These are phyloP conservation scores for Ictidomys tridecemlineatus DNA, from an alignment of 2,113 vertebrate genomes.

Conservation along the genomic window DNA sequence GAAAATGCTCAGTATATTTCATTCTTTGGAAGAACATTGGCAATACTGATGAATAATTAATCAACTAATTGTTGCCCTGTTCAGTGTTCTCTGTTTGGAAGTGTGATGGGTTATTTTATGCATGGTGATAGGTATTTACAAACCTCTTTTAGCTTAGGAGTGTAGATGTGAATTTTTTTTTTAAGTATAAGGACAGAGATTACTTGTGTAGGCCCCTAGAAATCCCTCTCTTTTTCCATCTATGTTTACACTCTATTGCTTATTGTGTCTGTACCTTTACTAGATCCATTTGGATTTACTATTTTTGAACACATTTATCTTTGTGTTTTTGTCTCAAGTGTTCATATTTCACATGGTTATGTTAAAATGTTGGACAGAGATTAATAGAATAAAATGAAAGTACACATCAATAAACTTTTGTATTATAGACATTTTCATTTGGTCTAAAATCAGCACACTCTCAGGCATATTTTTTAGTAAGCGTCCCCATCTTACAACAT, in stretches of 20 bases:
- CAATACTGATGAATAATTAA: constrained; percentile 80
- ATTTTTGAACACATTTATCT: constrained; percentile 40
- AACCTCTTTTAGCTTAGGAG: constrained; percentile 52
- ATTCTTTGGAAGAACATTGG: constrained; percentile 70
- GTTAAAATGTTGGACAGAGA: neutral
- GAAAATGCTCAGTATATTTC: constrained; percentile 72
- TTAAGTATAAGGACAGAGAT: constrained; percentile 18
- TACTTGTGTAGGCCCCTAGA: constrained; percentile 51
- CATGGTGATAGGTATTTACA: constrained; percentile 69
- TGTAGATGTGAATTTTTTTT: constrained; percentile 57
- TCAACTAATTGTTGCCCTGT: constrained; percentile 74
- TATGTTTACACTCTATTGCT: neutral
- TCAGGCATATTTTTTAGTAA: constrained; percentile 13
- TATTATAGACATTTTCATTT: constrained; percentile 47
- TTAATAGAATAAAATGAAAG: constrained; percentile 22
- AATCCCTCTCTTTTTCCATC: neutral
- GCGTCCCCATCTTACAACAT: neutral
- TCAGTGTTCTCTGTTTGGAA: constrained; percentile 77
- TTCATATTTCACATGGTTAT: constrained; percentile 6
- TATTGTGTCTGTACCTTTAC: neutral
- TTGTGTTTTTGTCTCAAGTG: constrained; percentile 34
- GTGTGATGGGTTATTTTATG: constrained; percentile 63
- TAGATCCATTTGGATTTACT: neutral
- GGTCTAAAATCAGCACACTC: constrained; percentile 38
- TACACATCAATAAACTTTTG: neutral